Evolutionary conservation across 2,888 invertebrate species (phyloP), one percentile per base, ranked within the genome.

Genomic region (Caradrina clavipalpis): DNA sequence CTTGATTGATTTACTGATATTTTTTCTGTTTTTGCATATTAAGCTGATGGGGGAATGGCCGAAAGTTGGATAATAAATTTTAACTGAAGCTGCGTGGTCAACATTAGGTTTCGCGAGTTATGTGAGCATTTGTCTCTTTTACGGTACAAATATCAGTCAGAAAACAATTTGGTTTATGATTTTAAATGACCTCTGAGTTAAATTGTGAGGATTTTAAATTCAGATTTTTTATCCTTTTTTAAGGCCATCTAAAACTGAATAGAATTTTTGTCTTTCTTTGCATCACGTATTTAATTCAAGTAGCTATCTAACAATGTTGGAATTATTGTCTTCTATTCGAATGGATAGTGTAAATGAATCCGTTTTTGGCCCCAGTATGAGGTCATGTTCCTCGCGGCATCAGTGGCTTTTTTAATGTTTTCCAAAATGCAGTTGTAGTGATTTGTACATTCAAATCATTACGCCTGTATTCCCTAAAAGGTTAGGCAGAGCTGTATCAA

Each of bases 1-100:
- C 84, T 82, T 86, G 85, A 85, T 87, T 85, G 79, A 84, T 84
- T 83, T 76, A 80, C 78, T 60, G 78, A 78, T 76, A 72, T 79
- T 78, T 76, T n/a, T 71, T 74, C 62, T 55, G 70, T 72, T 80
- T 83, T 78, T 75, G 81, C 73, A 78, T 85, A 76, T 77, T 67
- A 72, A 76, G 56, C 63, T 72, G 65, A 72, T 70, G 65, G 67
- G 17, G n/a, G 54, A 45, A 62, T 58, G 58, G 55, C 47, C 39
- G 64, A 83, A 69, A 69, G 70, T 76, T 69, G 58, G 17, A 49
- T 62, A 63, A 63, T 78, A 75, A 62, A 71, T 61, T 70, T 73
- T 54, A 19, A 73, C 31, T 55, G 51, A 55, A 31, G 26, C 64
- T 57, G 55, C 53, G 50, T 51, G 53, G 42, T 54, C 19, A 61